These are phyloP conservation scores for Delphinus delphis DNA, from an alignment of 2,113 vertebrate species.

Conservation along the genomic window DNA sequence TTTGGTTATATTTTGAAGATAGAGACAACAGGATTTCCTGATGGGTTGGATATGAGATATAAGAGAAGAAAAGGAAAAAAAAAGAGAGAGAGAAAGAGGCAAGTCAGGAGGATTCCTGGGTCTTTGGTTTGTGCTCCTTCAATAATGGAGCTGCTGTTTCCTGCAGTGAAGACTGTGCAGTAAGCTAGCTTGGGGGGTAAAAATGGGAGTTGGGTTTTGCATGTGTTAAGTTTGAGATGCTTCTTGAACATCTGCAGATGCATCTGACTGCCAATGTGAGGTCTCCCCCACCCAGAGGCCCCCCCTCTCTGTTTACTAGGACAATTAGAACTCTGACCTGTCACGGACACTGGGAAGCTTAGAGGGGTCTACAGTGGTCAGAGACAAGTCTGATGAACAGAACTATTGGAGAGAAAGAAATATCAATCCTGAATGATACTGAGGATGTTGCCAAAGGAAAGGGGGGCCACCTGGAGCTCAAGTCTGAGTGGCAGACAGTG, in stretches of 20 bases:
- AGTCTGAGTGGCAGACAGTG: background rate
- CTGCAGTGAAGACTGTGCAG: background rate
- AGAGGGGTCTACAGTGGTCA: background rate
- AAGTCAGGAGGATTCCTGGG: background rate
- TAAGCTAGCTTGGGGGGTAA: background rate
- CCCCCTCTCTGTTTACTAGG: background rate
- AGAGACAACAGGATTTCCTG: background rate
- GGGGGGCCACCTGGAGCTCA: background rate
- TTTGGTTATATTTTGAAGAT: background rate
- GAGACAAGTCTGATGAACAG: background rate
- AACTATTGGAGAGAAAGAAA: background rate
- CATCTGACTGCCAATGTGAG: background rate
- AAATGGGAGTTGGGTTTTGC: background rate
- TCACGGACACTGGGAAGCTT: background rate
- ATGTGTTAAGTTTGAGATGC: background rate
- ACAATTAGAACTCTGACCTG: background rate
- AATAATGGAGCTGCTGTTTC: background rate
- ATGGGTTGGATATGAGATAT: background rate
- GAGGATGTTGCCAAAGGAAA: background rate
- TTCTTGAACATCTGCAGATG: background rate
- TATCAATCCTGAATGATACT: background rate
- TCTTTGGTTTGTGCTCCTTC: background rate
- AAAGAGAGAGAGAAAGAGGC: too few relatives aligned
- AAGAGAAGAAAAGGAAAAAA: background rate
- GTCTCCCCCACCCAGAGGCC: background rate